These are phyloP conservation scores for Scylla paramamosain DNA, from an alignment of 1,140 invertebrate species.

Conservation along the genomic window DNA sequence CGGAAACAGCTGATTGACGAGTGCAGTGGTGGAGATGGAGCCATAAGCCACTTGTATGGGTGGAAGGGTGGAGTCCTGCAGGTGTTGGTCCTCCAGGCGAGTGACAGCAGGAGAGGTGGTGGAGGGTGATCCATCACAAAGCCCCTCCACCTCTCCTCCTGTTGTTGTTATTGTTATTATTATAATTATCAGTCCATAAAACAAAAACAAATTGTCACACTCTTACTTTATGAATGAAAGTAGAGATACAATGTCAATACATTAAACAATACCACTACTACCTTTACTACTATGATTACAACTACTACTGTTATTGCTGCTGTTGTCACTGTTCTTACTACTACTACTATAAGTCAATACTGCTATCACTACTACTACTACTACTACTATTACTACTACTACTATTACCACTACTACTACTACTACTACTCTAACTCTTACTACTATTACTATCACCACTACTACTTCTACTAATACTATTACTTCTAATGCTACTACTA, in stretches of 20 bases:
- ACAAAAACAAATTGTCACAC: no score
- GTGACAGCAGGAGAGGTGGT: background rate
- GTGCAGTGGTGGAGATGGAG: slow-evolving; percentile 31
- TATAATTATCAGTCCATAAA: background rate
- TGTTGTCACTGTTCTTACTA: background rate
- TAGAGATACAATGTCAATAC: no score
- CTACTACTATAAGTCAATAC: background rate
- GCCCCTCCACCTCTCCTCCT: slow-evolving; percentile 62
- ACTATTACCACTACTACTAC: background rate
- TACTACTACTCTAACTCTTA: background rate
- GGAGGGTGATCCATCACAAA: background rate
- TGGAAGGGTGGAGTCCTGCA: slow-evolving; percentile 40
- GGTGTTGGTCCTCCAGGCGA: slow-evolving; percentile 48
- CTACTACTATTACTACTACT: background rate
- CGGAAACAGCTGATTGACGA: slow-evolving; percentile 54
- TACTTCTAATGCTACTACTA: no score
- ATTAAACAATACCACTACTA: no score
- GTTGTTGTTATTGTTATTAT: background rate
- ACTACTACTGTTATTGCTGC: background rate
- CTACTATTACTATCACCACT: no score
- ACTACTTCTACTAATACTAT: no score
- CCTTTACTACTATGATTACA: background rate
- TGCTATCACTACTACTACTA: background rate
- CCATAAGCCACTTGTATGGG: slow-evolving; percentile 53
- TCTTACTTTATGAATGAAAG: no score